Conservation (phyloP, 2,797 vertebrate species). For the Typhlichthys subterraneus region DNA sequence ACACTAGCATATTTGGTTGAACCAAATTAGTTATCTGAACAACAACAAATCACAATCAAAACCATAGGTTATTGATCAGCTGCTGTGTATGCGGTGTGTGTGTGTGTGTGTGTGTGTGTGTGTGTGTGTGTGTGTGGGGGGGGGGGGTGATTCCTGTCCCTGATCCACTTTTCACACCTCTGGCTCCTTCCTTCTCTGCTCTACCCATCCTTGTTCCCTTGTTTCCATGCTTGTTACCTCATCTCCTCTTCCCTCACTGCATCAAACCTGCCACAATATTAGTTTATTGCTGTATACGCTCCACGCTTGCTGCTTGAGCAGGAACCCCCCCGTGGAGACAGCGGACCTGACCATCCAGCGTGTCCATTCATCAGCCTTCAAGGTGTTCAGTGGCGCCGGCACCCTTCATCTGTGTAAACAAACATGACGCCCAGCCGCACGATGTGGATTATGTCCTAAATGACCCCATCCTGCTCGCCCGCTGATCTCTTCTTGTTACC, state of each 20-base stretch:
- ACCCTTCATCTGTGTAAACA: slow-evolving; percentile 5
- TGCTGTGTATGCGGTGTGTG: background rate
- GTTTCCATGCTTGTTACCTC: background rate
- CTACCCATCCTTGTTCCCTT: background rate
- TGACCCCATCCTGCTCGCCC: background rate
- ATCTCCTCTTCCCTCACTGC: background rate
- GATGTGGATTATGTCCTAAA: slow-evolving; percentile 32
- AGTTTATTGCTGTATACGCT: background rate
- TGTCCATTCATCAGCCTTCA: slow-evolving; percentile 35
- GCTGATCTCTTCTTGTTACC: background rate
- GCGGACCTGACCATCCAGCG: slow-evolving; percentile 42
- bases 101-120: background rate
- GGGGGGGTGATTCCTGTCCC: no score
- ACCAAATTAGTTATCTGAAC: no score
- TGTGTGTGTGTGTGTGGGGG: no score
- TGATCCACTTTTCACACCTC: background rate
- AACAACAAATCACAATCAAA: no score
- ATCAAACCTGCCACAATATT: background rate
- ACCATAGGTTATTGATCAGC: background rate
- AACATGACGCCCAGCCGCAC: slow-evolving; percentile 24
- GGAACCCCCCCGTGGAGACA: slow-evolving; percentile 46
- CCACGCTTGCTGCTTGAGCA: slow-evolving; percentile 23
- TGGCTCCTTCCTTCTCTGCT: background rate
- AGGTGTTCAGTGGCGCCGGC: slow-evolving; percentile 1
- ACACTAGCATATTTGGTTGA: no score